phyloP scores from a whole-genome alignment of 2,113 vertebrate genomes.

The Nicator chloris region DNA sequence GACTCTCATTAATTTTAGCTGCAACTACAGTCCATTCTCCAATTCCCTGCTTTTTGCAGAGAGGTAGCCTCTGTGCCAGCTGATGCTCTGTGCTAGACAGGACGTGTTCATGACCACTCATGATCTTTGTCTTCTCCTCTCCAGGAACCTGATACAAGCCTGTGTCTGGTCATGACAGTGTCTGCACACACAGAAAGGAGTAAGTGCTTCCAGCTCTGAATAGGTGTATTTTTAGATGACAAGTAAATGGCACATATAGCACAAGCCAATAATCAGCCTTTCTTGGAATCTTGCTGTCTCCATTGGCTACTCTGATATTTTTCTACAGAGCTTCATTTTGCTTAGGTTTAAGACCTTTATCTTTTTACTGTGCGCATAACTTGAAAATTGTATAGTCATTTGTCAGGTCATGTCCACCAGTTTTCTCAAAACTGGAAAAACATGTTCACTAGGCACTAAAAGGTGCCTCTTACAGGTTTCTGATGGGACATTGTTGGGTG shows the following conservation, averaged over 20 bases:
- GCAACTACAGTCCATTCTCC: background rate
- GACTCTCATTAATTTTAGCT: background rate
- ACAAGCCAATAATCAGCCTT: background rate
- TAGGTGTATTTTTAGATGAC: background rate
- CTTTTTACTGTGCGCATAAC: background rate
- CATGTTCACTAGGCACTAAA: background rate
- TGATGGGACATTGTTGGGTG: background rate
- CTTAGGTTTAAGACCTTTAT: background rate
- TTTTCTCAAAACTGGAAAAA: background rate
- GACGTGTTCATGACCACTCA: rapidly evolving
- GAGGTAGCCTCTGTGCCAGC: background rate
- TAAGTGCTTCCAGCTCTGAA: background rate
- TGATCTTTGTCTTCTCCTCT: background rate
- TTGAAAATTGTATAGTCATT: background rate
- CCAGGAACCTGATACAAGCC: background rate
- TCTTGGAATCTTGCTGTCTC: background rate
- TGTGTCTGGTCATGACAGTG: background rate
- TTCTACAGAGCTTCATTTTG: background rate
- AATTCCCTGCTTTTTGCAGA: background rate
- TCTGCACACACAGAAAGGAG: background rate
- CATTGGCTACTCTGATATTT: background rate
- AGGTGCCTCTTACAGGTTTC: background rate
- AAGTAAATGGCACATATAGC: background rate
- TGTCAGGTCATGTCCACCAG: background rate
- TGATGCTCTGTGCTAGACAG: background rate